These are phyloP conservation scores for Nibea coibor DNA, from an alignment of 2,113 vertebrate species.

Conservation along the genomic window DNA sequence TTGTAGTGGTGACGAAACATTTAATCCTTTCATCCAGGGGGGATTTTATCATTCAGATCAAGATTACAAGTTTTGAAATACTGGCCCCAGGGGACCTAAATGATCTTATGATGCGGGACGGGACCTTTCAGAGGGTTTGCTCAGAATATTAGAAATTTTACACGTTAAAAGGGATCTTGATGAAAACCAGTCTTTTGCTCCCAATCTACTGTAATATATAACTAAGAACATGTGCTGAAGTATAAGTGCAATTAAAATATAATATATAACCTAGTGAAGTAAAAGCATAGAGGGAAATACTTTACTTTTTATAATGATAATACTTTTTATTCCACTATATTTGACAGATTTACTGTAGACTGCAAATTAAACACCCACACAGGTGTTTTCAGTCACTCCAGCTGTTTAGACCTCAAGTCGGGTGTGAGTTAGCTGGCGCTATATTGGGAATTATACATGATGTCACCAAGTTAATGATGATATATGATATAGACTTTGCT, in stretches of 20 bases:
- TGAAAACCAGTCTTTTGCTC: background rate
- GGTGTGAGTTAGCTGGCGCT: background rate
- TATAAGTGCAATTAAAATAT: too few relatives aligned
- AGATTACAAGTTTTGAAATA: too few relatives aligned
- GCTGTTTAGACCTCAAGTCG: background rate
- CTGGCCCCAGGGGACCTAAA: background rate
- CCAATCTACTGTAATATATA: background rate
- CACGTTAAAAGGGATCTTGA: background rate
- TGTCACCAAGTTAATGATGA: too few relatives aligned
- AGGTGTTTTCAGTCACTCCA: background rate
- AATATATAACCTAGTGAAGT: too few relatives aligned
- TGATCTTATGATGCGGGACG: background rate
- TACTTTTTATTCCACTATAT: background rate
- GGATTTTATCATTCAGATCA: too few relatives aligned
- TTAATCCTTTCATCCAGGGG: too few relatives aligned
- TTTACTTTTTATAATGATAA: too few relatives aligned
- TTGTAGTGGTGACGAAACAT: too few relatives aligned
- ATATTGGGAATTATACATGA: background rate
- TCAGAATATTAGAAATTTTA: background rate
- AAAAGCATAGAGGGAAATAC: too few relatives aligned
- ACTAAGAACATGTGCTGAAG: background rate
- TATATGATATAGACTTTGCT: too few relatives aligned
- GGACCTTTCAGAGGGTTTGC: background rate
- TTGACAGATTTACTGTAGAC: background rate
- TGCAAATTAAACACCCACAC: background rate